Base-by-base conservation (phyloP, 2,113 vertebrate species). In the Callionymus lyra region DNA sequence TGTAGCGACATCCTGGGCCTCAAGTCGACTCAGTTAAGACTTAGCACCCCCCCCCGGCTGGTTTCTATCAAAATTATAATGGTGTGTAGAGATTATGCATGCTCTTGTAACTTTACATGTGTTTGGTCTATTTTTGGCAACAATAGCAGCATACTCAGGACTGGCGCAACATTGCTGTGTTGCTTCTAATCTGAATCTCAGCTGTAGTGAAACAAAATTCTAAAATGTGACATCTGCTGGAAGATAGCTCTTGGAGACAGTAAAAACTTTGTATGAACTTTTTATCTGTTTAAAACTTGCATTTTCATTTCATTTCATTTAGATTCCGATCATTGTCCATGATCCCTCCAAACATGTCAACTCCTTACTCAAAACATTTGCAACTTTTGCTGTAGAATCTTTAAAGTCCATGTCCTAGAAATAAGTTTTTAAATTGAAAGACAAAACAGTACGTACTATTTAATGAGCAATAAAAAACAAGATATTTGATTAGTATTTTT, bases 121-220 rank as follows among this genome's bases (percentile, higher is more conserved):
- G 35, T 15, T 44, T 18, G 12, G 12, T 45, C n/a, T 45, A 44
- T 53, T 53, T 53, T 45, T 45, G 41, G 35, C 12, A 45, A 27
- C 27, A 38, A n/a, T 10, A 34, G 21, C 27, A 44, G 41, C 35
- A 33, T 44, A 9, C 27, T n/a, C 6, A 32, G 31, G 31, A 42
- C 34, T 12, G 31, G 9, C 50, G 15, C 35, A 38, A 18, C 21
- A 3, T 16, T 33, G 21, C 16, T 16, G n/a, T 33, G 41, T 44
- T 16, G 16, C 35, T 37, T 14, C 31, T 18, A 34, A 44, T 38
- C 14, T 9, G 16, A 17, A 49, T 39, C 15, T 38, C 15, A 19
- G 16, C n/a, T 1, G 15, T 10, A 2, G n/a, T 18, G 27, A 36
- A 21, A 41, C 31, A 27, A 27, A 27, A 27, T 8, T 8, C 21